Conservation (phyloP, 1,140 invertebrate species). For the Drosophila sechellia region DNA sequence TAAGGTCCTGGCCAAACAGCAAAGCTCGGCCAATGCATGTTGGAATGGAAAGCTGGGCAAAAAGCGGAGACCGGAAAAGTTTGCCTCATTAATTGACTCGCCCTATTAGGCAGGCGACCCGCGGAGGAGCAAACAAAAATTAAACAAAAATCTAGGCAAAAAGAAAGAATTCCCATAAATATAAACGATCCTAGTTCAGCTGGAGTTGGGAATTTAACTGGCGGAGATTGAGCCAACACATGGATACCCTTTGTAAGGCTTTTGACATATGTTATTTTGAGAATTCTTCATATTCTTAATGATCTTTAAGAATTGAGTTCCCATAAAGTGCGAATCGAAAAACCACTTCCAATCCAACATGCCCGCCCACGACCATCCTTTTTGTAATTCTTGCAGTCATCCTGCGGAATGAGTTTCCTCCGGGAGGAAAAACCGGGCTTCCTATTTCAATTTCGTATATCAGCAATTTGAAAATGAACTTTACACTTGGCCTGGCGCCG, state of each 20-base stretch:
- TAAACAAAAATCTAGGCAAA: slow-evolving; percentile 30
- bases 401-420: slow-evolving; percentile 38
- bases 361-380: not conserved
- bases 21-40: slow-evolving; percentile 66
- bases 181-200: slow-evolving; percentile 56
- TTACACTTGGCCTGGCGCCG: slow-evolving; percentile 50
- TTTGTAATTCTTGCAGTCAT: slow-evolving; percentile 6
- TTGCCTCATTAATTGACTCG: slow-evolving; percentile 79
- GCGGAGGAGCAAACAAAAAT: slow-evolving; percentile 20
- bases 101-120: slow-evolving; percentile 62
- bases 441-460: slow-evolving; percentile 79
- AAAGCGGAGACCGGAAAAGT: slow-evolving; percentile 44
- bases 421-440: slow-evolving; percentile 46
- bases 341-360: not conserved
- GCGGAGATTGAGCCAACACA: too few species aligned
- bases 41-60: slow-evolving; percentile 9
- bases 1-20: slow-evolving; percentile 58
- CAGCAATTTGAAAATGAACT: slow-evolving; percentile 77
- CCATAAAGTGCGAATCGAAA: too few species aligned
- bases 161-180: slow-evolving; percentile 67
- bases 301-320: too few species aligned
- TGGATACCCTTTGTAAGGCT: slow-evolving; percentile 14
- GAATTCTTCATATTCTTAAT: not conserved
- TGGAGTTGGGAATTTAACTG: slow-evolving; percentile 5
- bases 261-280: too few species aligned